phyloP scores from a whole-genome alignment of 2,113 vertebrate species.

The Abramis brama region DNA sequence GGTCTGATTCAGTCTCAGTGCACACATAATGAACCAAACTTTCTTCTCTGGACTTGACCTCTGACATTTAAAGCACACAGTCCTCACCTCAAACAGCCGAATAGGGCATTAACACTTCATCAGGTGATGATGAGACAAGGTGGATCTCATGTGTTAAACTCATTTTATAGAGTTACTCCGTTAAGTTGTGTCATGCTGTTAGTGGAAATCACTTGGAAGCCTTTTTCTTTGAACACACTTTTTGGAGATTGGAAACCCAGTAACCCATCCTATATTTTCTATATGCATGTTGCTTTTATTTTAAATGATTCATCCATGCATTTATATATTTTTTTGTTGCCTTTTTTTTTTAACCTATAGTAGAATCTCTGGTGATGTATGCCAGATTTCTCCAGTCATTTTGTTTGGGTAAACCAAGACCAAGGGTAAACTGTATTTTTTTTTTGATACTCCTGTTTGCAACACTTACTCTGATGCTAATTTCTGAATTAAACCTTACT shows the following conservation, averaged over 20 bases:
- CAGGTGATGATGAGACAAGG: background rate
- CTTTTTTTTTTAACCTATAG: too few species aligned
- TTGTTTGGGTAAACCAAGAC: too few species aligned
- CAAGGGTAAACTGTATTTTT: too few species aligned
- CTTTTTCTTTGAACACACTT: background rate
- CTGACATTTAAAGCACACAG: background rate
- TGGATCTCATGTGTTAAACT: background rate
- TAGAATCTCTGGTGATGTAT: too few species aligned
- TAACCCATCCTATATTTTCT: background rate
- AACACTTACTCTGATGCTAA: too few species aligned
- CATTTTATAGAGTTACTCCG: background rate
- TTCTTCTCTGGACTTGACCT: slow-evolving; percentile 19
- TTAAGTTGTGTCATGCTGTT: background rate
- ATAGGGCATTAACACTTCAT: slow-evolving; percentile 21
- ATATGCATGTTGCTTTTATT: background rate
- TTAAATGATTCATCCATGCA: background rate
- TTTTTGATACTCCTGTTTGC: too few species aligned
- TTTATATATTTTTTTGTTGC: too few species aligned
- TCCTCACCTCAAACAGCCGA: background rate
- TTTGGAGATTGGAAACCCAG: background rate
- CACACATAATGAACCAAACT: background rate
- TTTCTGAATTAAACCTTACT: too few species aligned
- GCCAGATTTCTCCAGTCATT: too few species aligned
- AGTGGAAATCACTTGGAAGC: background rate
- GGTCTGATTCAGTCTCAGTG: slow-evolving; percentile 19